These are phyloP conservation scores for Diacarnus erythraeanus DNA, from an alignment of 37 sponge, comb jelly and placozoan genomes.

Conservation along the genomic window DNA sequence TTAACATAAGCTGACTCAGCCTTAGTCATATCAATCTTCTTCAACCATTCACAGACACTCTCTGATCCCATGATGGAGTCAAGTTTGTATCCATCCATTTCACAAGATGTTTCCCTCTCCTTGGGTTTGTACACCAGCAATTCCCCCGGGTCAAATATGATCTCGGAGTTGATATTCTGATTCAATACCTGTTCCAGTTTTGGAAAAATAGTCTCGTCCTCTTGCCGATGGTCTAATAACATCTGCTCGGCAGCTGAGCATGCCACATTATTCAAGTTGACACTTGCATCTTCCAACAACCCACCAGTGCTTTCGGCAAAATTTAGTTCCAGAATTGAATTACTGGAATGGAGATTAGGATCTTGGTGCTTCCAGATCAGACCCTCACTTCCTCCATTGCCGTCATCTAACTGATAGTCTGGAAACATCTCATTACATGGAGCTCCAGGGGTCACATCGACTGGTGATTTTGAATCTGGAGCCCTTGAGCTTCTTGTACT, in stretches of 20 bases:
- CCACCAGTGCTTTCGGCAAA: neutral
- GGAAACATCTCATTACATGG: neutral
- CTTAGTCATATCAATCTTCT: neutral
- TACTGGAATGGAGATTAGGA: neutral
- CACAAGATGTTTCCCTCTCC: neutral
- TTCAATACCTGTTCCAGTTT: neutral
- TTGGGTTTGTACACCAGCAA: neutral
- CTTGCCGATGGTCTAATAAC: neutral
- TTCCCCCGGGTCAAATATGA: slow-evolving; percentile 4
- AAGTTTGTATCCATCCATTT: neutral
- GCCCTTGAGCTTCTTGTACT: neutral
- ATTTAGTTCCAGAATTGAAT: neutral
- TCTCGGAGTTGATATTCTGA: neutral
- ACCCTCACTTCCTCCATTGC: neutral
- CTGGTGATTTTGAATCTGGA: neutral
- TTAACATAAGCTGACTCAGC: neutral
- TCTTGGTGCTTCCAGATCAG: no score
- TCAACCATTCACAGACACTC: slow-evolving; percentile 1
- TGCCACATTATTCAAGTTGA: neutral
- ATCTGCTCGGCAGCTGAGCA: neutral
- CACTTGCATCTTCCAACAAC: neutral
- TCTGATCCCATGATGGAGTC: slow-evolving; percentile 67
- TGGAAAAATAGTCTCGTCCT: neutral
- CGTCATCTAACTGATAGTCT: neutral
- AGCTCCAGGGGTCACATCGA: neutral